Conservation (phyloP, 1,140 invertebrate genomes). For the Harlomillsia oculata region DNA sequence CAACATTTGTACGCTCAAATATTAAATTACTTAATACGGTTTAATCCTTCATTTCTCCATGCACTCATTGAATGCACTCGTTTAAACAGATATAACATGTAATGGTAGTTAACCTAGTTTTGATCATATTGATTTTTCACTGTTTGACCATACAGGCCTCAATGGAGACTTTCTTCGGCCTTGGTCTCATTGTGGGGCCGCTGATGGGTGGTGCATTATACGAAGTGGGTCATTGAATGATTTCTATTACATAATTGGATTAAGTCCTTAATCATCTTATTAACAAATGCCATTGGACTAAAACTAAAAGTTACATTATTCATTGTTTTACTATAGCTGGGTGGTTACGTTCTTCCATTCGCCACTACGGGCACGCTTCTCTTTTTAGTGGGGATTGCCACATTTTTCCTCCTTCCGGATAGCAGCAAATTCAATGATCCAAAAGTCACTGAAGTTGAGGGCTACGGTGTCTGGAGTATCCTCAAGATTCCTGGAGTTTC, state of each 20-base stretch:
- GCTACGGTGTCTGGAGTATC: background rate
- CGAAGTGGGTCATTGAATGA: background rate
- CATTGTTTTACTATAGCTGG: constrained; percentile 38
- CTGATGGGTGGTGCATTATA: constrained; percentile 1
- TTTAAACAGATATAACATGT: background rate
- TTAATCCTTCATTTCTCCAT: background rate
- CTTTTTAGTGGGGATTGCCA: constrained; percentile 43
- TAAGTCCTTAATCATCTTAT: background rate
- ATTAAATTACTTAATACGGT: background rate
- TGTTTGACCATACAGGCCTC: constrained; percentile 19
- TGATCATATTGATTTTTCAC: background rate
- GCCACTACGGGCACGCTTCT: constrained; percentile 48
- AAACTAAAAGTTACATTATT: background rate
- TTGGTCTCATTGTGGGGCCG: constrained; percentile 23
- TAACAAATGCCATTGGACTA: background rate
- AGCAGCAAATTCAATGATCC: constrained; percentile 36
- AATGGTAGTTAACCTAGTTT: no score
- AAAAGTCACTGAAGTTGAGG: background rate
- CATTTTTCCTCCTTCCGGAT: constrained; percentile 38
- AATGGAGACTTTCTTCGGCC: constrained; percentile 32
- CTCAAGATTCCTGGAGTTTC: background rate
- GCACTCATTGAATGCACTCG: background rate
- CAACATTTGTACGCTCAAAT: constrained; percentile 67
- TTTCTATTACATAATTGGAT: background rate
- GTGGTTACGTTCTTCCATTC: constrained; percentile 55